A percentile compares a stretch with the other conserved stretches of the same genome.
Conservation (phyloP, 2,888 invertebrate species). For the Brenthis daphne region DNA sequence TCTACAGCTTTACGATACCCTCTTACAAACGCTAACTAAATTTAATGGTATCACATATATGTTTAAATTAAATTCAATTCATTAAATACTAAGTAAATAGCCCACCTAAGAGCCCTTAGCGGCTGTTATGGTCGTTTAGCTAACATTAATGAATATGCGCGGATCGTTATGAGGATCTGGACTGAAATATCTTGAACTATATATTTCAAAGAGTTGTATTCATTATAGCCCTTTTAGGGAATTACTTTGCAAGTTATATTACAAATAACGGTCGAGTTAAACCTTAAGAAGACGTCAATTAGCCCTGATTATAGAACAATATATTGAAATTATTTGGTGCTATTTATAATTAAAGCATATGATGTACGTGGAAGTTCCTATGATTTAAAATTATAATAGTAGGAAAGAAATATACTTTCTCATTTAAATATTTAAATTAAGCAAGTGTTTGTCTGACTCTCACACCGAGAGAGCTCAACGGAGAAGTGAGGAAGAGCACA, state of each 20-base stretch:
- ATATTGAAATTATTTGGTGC: too few species aligned
- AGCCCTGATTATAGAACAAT: too few species aligned
- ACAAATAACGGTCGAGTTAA: neutral
- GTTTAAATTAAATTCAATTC: conserved; percentile 28
- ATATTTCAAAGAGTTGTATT: conserved; percentile 8
- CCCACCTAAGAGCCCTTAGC: conserved; percentile 25
- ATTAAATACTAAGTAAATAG: conserved; percentile 30
- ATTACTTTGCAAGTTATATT: neutral
- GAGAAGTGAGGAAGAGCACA: too few species aligned
- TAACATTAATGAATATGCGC: conserved; percentile 28
- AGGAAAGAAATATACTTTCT: too few species aligned
- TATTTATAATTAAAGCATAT: too few species aligned
- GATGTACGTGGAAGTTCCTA: too few species aligned
- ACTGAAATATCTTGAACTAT: conserved; percentile 7
- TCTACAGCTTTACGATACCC: neutral
- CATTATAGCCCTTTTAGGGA: neutral
- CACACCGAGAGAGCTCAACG: too few species aligned
- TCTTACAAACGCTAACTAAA: neutral
- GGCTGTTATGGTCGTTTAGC: conserved; percentile 29
- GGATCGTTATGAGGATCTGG: conserved; percentile 15
- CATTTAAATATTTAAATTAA: too few species aligned
- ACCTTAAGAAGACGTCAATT: too few species aligned
- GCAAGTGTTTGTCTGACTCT: too few species aligned
- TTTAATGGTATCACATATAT: neutral
- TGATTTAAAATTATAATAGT: too few species aligned